A percentile compares a stretch with the other conserved stretches of the same genome.
phyloP scores from a whole-genome alignment of 2,797 vertebrate species.

The Sarcophilus harrisii region DNA sequence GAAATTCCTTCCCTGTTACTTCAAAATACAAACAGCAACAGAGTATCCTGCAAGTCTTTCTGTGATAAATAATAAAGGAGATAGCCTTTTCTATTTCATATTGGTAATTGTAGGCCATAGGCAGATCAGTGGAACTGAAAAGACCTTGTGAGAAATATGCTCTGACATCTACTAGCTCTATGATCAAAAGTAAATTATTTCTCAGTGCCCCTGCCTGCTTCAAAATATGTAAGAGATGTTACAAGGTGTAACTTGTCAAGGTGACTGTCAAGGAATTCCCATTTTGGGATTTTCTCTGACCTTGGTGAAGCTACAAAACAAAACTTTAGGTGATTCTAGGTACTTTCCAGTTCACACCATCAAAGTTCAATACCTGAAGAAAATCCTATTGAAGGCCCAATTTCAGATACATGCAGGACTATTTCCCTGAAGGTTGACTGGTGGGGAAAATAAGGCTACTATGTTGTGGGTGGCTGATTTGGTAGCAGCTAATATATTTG shows the following conservation, averaged over 20 bases:
- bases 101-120: neutral
- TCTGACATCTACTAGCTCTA: neutral
- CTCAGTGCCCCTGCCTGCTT: neutral
- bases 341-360: neutral
- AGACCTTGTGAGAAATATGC: neutral
- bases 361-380: neutral
- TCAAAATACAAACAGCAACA: slow-evolving; percentile 15
- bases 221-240: neutral
- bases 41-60: slow-evolving; percentile 8
- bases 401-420: neutral
- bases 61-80: slow-evolving; percentile 23
- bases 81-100: too few relatives aligned
- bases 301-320: neutral
- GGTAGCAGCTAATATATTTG: slow-evolving; percentile 1
- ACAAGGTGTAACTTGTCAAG: neutral
- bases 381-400: slow-evolving; percentile 37
- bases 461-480: neutral
- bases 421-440: neutral
- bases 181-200: neutral
- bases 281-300: neutral
- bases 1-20: slow-evolving; percentile 15
- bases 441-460: slow-evolving; percentile 37
- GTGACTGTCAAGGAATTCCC: neutral
- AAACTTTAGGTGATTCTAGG: slow-evolving; percentile 46
- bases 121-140: neutral